Conservation (phyloP, 2,797 vertebrate genomes). For the Spea hammondii region DNA sequence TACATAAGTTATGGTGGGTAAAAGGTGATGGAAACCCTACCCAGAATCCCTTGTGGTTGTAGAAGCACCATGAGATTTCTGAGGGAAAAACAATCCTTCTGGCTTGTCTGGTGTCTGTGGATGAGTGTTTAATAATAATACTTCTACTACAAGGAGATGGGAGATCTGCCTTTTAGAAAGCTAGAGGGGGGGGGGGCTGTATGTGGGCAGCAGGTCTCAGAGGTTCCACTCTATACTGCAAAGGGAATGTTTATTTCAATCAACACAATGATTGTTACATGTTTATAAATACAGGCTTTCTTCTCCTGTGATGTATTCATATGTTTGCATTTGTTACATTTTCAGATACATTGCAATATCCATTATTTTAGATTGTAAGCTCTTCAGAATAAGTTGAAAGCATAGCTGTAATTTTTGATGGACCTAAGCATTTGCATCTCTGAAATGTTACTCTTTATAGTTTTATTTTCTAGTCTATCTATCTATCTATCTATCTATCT, state of each 20-base stretch:
- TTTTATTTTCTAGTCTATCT: neutral
- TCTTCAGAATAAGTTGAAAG: neutral
- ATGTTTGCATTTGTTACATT: neutral
- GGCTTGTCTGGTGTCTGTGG: too few species aligned
- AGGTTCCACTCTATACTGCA: conserved; percentile 8
- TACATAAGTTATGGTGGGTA: too few species aligned
- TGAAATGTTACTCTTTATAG: too few species aligned
- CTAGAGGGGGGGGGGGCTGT: too few species aligned
- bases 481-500: conserved; percentile 14
- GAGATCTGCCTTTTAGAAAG: neutral
- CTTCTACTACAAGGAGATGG: neutral
- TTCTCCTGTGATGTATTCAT: neutral
- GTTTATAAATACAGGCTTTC: neutral
- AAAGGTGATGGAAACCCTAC: too few species aligned
- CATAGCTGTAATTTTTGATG: neutral
- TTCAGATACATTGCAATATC: neutral
- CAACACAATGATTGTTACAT: neutral
- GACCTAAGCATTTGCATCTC: neutral
- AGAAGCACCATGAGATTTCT: too few species aligned
- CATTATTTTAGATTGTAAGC: neutral
- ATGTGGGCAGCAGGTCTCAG: neutral
- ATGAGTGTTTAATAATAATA: too few species aligned
- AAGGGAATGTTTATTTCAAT: conserved; percentile 1
- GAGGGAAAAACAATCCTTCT: too few species aligned
- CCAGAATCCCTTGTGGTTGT: too few species aligned